Base-by-base conservation (phyloP, 2,797 vertebrate genomes). In the Halcyon smyrnensis region DNA sequence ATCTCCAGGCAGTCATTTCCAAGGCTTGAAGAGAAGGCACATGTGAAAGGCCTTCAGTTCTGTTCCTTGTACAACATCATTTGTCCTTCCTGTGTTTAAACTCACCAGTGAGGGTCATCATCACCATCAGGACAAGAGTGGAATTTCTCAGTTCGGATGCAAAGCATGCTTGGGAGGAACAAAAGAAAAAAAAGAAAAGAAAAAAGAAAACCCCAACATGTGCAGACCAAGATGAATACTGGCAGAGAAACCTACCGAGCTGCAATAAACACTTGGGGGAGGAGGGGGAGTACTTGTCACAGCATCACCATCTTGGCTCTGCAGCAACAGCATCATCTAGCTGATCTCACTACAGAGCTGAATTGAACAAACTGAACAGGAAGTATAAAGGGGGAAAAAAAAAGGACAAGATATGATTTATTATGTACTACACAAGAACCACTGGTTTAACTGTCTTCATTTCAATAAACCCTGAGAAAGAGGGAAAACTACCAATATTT, bases 281-380 rank as follows among this genome's bases (percentile, higher is more conserved):
- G 73, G 27, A 50, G 67, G 83, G 85, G 75, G 65, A 95, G 79
- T 75, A 62, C 68, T 95, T 95, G 94, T 86, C 85, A 88, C 79
- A 73, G 73, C 90, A 94, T 84, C 87, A 43, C 57, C 0, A 0
- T 34, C 84, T 60, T 87, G 84, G 94, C 95, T 86, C 82, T 95
- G 95, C 89, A 90, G 36, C 95, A 84, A 92, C 80, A 95, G 94
- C 92, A 97, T 82, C 95, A 94, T 95, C 94, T 96, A 95, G 94
- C 97, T 88, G 92, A 95, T 91, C 91, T 94, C 89, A 76, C 82
- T 87, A 85, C 75, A 5, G 12, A 92, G 67, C 70, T 76, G 79
- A 92, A 87, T 28, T 77, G 85, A 95, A 75, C 64, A 88, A 95
- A 96, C 95, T 81, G 93, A 96, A 97, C 92, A 97, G 97, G 97